Evolutionary conservation across 30 jellyfish, hydroid and myxozoan genomes (phyloP).

Genomic region (Hydractinia symbiolongicarpus): DNA sequence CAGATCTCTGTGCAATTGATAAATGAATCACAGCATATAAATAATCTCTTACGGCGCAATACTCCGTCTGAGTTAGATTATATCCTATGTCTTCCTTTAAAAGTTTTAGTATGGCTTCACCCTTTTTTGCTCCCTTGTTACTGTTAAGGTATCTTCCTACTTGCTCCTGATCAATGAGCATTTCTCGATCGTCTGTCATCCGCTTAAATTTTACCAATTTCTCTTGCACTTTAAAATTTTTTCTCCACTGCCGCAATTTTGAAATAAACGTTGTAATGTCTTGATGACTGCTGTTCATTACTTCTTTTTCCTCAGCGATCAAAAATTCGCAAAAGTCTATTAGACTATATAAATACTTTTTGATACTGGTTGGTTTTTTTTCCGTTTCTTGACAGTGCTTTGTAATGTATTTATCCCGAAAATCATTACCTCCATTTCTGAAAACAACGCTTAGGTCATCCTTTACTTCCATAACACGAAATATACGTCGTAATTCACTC

Average conservation of each 20-base stretch:
- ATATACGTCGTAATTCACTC: not conserved
- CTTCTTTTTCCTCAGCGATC: conserved; percentile 6
- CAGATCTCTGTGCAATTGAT: conserved; percentile 10
- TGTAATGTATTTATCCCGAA: not conserved
- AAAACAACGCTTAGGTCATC: not conserved
- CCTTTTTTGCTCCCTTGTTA: not conserved
- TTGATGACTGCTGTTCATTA: not conserved
- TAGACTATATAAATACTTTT: not conserved
- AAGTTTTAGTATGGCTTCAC: not conserved
- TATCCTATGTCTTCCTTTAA: not conserved
- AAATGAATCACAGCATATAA: not conserved
- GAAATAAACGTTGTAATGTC: not conserved
- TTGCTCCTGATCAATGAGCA: not conserved
- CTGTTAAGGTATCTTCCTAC: not conserved
- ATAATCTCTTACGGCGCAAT: conserved; percentile 10
- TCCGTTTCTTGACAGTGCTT: not conserved
- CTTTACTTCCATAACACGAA: not conserved
- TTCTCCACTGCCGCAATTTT: not conserved
- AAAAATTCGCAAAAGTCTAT: not conserved
- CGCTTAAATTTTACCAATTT: not conserved
- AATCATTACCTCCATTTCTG: not conserved
- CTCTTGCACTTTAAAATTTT: not conserved
- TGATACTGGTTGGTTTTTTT: not conserved
- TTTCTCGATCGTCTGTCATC: not conserved
- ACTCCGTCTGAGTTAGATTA: not conserved